phyloP scores from a whole-genome alignment of 2,888 invertebrate genomes.

The Lamellibrachia columna region DNA sequence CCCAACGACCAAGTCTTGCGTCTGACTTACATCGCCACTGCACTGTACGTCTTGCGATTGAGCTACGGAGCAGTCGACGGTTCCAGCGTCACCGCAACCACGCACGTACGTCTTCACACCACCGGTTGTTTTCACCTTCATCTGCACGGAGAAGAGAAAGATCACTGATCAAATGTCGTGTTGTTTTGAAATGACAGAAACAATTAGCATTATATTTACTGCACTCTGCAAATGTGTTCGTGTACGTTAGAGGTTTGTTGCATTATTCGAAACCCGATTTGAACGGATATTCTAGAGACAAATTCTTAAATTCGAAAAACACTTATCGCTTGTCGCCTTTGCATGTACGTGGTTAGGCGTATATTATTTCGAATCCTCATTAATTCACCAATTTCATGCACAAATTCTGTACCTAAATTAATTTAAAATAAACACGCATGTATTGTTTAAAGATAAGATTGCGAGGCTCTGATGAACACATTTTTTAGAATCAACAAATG shows the following conservation, averaged over 20 bases:
- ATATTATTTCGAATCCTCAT: background rate
- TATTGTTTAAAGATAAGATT: background rate
- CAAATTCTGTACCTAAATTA: background rate
- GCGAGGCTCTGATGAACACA: background rate
- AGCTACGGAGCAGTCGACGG: background rate
- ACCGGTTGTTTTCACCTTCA: background rate
- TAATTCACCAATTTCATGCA: background rate
- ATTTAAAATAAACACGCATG: background rate
- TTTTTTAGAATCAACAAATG: background rate
- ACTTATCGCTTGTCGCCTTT: background rate
- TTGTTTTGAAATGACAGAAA: no score
- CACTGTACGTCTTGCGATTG: background rate
- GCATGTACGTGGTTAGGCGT: background rate
- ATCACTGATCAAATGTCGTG: background rate
- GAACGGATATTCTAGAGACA: no score
- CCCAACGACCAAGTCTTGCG: background rate
- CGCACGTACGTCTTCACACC: conserved; percentile 18
- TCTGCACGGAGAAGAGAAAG: background rate
- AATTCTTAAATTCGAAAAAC: no score
- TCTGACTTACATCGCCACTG: background rate
- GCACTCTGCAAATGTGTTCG: no score
- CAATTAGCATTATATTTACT: no score
- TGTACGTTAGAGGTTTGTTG: no score
- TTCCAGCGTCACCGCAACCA: background rate
- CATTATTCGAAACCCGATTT: no score